phyloP scores from a whole-genome alignment of 2,113 vertebrate genomes.

The Columba livia region DNA sequence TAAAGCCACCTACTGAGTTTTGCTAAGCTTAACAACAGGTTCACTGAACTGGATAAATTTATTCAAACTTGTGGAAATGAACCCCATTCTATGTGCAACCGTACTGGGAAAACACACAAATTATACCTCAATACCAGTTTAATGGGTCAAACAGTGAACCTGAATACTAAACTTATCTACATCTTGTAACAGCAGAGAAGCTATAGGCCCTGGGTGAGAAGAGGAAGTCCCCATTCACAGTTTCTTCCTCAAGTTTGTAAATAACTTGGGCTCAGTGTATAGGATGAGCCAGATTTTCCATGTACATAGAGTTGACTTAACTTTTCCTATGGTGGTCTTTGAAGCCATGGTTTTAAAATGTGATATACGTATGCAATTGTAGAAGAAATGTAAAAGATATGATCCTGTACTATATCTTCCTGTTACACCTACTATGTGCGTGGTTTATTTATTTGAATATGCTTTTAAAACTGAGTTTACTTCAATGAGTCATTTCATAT shows the following conservation, averaged over 20 bases:
- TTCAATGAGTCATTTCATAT: neutral
- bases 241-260: conserved; percentile 73
- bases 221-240: conserved; percentile 71
- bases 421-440: neutral
- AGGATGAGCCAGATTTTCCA: conserved; percentile 16
- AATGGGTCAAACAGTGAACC: conserved; percentile 87
- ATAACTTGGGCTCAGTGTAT: conserved; percentile 50
- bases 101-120: conserved; percentile 89
- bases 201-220: conserved; percentile 67
- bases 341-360: conserved; percentile 16
- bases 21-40: conserved; percentile 86
- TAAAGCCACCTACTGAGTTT: conserved; percentile 89
- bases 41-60: conserved; percentile 91
- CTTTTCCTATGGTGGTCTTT: conserved; percentile 32
- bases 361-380: neutral
- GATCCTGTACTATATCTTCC: neutral
- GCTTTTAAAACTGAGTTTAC: neutral
- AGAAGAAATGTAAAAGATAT: neutral
- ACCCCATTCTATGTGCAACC: conserved; percentile 83
- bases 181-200: conserved; percentile 74
- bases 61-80: conserved; percentile 88
- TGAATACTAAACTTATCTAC: conserved; percentile 83
- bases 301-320: neutral
- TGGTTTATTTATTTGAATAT: neutral
- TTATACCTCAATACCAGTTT: conserved; percentile 88